These are phyloP conservation scores for Nasonia vitripennis DNA, from an alignment of 1,140 invertebrate species.

Conservation along the genomic window DNA sequence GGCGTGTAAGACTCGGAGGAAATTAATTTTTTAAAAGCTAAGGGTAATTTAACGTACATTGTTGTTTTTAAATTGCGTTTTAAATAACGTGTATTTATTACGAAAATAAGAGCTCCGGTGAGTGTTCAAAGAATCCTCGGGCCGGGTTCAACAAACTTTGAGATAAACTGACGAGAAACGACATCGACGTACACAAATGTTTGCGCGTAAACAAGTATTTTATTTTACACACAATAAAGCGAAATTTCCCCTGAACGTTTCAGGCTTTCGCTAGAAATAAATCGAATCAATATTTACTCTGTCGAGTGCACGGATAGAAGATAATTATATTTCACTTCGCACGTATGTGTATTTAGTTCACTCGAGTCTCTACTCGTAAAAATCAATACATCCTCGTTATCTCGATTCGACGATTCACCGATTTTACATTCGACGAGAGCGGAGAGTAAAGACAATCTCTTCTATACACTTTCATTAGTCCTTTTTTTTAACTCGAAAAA, in stretches of 20 bases:
- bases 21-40: background rate
- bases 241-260: background rate
- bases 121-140: too few species aligned
- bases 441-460: too few species aligned
- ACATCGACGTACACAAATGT: background rate
- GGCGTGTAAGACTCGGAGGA: background rate
- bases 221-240: constrained; percentile 29
- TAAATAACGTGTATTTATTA: too few species aligned
- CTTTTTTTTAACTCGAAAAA: background rate
- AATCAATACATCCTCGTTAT: background rate
- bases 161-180: background rate
- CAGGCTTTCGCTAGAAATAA: constrained; percentile 8
- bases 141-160: constrained; percentile 8
- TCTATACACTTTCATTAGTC: background rate
- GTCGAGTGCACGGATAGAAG: background rate
- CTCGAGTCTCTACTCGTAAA: background rate
- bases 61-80: too few species aligned
- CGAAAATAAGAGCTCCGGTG: too few species aligned
- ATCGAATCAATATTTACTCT: constrained; percentile 42
- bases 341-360: background rate
- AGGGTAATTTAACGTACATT: background rate
- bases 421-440: too few species aligned
- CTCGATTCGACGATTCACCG: too few species aligned
- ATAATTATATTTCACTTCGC: constrained; percentile 8
- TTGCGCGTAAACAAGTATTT: constrained; percentile 28